These are phyloP conservation scores for Cetonia aurata DNA, from an alignment of 2,888 invertebrate genomes.

Conservation along the genomic window DNA sequence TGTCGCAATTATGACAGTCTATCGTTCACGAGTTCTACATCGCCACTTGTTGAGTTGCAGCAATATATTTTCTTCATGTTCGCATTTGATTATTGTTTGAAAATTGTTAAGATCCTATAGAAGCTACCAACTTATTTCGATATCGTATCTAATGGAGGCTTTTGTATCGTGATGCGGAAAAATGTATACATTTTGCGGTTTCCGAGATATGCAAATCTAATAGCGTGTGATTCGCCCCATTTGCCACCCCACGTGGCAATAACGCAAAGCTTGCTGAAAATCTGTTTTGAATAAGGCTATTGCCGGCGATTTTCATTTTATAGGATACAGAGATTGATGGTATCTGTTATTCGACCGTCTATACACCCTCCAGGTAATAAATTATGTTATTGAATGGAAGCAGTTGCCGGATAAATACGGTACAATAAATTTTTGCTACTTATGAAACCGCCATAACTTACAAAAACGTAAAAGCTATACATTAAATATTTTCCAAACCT, in stretches of 20 bases:
- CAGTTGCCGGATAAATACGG: conserved; percentile 5
- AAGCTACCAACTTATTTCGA: too few species aligned
- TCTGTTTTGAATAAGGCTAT: conserved; percentile 31
- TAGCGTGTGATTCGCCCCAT: conserved; percentile 1
- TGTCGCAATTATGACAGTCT: too few species aligned
- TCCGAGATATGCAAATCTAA: conserved; percentile 9
- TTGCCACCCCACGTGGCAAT: background rate
- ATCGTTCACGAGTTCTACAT: too few species aligned
- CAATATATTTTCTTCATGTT: too few species aligned
- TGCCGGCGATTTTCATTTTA: conserved; percentile 23
- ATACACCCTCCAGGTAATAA: conserved; percentile 21
- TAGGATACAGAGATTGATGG: conserved; percentile 25
- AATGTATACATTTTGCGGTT: background rate
- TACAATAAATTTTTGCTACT: too few species aligned
- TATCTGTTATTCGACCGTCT: conserved; percentile 20
- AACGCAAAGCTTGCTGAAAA: conserved; percentile 12
- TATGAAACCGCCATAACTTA: too few species aligned
- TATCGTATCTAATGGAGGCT: background rate
- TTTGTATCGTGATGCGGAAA: background rate
- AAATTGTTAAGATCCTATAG: too few species aligned
- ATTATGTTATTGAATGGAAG: conserved; percentile 12
- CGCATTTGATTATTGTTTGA: too few species aligned
- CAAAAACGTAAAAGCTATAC: too few species aligned
- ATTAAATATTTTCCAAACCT: too few species aligned
- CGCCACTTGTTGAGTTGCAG: too few species aligned